Conservation (phyloP, 1,140 invertebrate species). For the Arion vulgaris region DNA sequence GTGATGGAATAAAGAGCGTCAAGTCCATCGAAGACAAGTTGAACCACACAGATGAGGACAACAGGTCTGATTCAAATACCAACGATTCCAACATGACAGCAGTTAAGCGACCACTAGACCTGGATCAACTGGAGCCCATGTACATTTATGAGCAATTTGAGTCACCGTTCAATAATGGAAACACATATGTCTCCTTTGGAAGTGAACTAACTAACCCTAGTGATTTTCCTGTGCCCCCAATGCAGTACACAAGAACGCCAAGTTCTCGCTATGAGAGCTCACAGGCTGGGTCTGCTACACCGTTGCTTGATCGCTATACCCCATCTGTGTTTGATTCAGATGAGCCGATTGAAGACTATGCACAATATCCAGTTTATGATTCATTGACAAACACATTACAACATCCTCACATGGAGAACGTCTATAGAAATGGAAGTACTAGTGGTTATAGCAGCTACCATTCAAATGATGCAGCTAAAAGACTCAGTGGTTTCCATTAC, state of each 20-base stretch:
- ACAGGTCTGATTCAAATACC: conserved; percentile 39
- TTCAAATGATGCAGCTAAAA: conserved; percentile 7
- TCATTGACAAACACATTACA: conserved; percentile 40
- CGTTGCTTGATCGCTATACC: conserved; percentile 55
- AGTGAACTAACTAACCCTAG: conserved; percentile 53
- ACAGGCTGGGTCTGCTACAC: conserved; percentile 58
- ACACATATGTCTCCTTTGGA: conserved; percentile 63
- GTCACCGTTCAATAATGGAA: conserved; percentile 44
- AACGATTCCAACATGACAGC: conserved; percentile 39
- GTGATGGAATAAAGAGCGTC: conserved; percentile 25
- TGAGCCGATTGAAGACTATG: conserved; percentile 52
- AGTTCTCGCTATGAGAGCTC: conserved; percentile 47
- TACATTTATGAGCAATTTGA: conserved; percentile 44
- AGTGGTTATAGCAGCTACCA: conserved; percentile 12
- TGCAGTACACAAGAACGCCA: conserved; percentile 39
- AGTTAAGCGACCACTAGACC: conserved; percentile 30
- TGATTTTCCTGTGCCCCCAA: conserved; percentile 26
- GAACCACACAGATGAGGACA: conserved; percentile 40
- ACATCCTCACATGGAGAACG: conserved; percentile 15
- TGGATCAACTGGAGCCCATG: conserved; percentile 31
- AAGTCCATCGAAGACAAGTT: conserved; percentile 44
- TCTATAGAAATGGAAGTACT: not conserved
- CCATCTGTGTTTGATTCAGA: conserved; percentile 56
- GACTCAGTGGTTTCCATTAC: conserved; percentile 35
- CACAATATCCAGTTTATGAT: conserved; percentile 40